Base-by-base conservation (phyloP, 2,113 vertebrate genomes). In the Pterophyllum scalare region DNA sequence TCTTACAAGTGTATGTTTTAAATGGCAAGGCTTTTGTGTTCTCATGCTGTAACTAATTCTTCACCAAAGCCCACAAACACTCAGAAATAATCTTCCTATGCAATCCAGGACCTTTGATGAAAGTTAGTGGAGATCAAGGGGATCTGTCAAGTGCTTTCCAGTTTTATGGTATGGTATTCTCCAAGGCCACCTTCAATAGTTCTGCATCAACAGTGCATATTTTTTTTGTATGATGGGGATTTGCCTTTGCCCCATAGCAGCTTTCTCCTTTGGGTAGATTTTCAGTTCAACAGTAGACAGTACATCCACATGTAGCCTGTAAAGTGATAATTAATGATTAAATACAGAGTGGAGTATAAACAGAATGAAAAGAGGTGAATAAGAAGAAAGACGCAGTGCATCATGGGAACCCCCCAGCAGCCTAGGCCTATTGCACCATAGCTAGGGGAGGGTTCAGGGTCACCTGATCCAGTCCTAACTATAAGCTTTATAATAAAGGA, bases 61-160 rank as follows among this genome's bases (percentile, higher is more conserved):
- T 89, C 91, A 89, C 93, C 89, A 95, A 95, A 95, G 94, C 92
- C 91, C 83, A 87, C 93, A 94, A 94, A 96, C 93, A 93, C 94
- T 94, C 90, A 79, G 83, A 88, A 94, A 93, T 95, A 96, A 96
- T 95, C 94, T 93, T 88, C 84, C 89, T 81, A 87, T 91, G 86
- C 90, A 93, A 92, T 93, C 88, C 87, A 82, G 74, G 94, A 92
- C 91, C 94, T 94, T 93, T 95, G 95, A 96, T 95, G 93, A 95
- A 95, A 95, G 94, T 95, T 95, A 93, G 88, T 87, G 82, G 92
- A 95, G 94, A 95, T 96, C 94, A 96, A 96, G 94, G 91, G 94
- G 84, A 94, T 93, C 93, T 93, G 93, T 94, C 94, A 94, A 95
- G 94, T 88, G 91, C 92, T 92, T 95, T 95, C 93, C 94, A 94